Percentiles rank a stretch among this genome's conserved stretches.
These are phyloP conservation scores for Bucco capensis DNA, from an alignment of 2,113 vertebrate genomes.

Conservation along the genomic window DNA sequence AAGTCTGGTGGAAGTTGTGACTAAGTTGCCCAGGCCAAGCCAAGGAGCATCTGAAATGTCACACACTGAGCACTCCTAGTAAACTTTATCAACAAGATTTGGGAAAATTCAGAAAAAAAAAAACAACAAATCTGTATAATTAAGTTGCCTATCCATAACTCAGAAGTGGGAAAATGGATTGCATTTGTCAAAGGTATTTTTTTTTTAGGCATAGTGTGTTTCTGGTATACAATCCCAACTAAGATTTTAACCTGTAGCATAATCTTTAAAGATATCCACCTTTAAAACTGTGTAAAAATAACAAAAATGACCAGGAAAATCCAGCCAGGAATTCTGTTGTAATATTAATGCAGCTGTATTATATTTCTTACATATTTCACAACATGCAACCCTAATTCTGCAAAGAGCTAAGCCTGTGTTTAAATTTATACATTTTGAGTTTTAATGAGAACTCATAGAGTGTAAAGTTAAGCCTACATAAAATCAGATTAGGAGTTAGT, in stretches of 20 bases:
- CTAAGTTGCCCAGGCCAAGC: not conserved
- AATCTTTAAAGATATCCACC: not conserved
- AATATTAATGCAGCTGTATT: slow-evolving; percentile 50
- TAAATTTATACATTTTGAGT: slow-evolving; percentile 56
- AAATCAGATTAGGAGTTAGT: slow-evolving; percentile 45
- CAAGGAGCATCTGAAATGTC: not conserved
- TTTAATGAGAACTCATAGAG: slow-evolving; percentile 58
- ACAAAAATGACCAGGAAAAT: slow-evolving; percentile 52
- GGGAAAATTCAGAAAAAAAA: too few species aligned
- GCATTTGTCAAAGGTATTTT: not conserved
- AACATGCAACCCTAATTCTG: slow-evolving; percentile 53
- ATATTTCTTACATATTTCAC: slow-evolving; percentile 30
- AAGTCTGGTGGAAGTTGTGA: not conserved
- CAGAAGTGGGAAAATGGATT: not conserved
- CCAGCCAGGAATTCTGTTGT: slow-evolving; percentile 31
- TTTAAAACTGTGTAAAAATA: slow-evolving; percentile 32
- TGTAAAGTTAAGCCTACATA: slow-evolving; percentile 43
- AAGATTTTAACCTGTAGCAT: not conserved
- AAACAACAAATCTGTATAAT: too few species aligned
- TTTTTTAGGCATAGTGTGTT: not conserved
- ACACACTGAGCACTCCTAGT: not conserved
- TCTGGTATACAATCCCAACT: not conserved
- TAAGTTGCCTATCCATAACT: not conserved
- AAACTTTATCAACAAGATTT: not conserved
- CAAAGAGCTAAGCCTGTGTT: slow-evolving; percentile 49